Conservation (phyloP, 2,113 vertebrate genomes). For the Engystomops pustulosus region DNA sequence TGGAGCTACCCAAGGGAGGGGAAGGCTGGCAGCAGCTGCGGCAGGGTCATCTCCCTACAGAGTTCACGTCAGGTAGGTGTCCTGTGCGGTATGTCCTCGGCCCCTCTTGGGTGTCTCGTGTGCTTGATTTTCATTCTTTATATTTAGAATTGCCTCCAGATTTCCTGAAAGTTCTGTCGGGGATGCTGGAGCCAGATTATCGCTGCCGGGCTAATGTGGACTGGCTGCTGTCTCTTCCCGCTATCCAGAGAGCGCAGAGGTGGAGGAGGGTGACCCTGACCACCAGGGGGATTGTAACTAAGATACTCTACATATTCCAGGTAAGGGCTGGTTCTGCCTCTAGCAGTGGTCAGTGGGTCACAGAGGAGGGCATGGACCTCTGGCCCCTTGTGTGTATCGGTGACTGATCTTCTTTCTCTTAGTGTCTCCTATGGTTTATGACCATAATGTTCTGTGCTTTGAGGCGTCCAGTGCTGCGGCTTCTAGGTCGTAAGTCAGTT, state of each 20-base stretch:
- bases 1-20: slow-evolving; percentile 87
- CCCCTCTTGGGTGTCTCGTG: background rate
- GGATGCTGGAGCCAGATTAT: slow-evolving; percentile 83
- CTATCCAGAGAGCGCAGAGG: slow-evolving; percentile 73
- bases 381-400: no score
- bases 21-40: slow-evolving; percentile 89
- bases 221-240: slow-evolving; percentile 76
- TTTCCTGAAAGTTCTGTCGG: slow-evolving; percentile 77
- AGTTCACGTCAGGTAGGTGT: slow-evolving; percentile 80
- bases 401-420: background rate
- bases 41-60: slow-evolving; percentile 81
- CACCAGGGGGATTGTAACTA: slow-evolving; percentile 69
- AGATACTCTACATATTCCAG: slow-evolving; percentile 73
- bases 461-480: slow-evolving; percentile 57
- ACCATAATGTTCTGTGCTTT: background rate
- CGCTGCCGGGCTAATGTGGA: slow-evolving; percentile 75
- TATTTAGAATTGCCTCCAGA: slow-evolving; percentile 79
- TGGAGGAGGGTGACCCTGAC: slow-evolving; percentile 72
- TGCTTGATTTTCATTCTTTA: background rate
- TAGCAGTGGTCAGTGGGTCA: no score
- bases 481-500: slow-evolving; percentile 35
- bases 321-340: no score
- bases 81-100: background rate
- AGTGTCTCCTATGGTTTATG: slow-evolving; percentile 20
- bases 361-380: no score